Conservation (phyloP, 2,113 vertebrate species). For the Ceyx melanurus region DNA sequence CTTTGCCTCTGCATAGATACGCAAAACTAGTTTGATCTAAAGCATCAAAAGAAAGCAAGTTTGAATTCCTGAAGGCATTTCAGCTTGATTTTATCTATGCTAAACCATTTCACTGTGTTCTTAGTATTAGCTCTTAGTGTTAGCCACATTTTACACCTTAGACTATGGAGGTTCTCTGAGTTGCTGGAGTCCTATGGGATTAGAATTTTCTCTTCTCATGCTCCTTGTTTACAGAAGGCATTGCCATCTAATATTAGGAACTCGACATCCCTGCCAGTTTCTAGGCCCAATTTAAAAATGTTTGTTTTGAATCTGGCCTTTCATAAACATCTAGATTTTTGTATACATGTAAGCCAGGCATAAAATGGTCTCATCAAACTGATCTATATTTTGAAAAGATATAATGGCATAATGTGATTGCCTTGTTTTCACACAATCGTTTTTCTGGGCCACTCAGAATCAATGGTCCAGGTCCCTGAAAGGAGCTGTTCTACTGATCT, state of each 20-base stretch:
- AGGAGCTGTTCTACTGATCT: background rate
- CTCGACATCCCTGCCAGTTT: constrained; percentile 48
- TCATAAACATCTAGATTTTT: constrained; percentile 9
- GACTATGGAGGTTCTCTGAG: background rate
- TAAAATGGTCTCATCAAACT: background rate
- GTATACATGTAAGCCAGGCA: background rate
- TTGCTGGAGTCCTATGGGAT: background rate
- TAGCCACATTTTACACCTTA: background rate
- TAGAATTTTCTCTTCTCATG: constrained; percentile 57
- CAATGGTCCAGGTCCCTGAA: background rate
- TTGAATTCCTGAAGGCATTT: background rate
- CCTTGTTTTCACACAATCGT: background rate
- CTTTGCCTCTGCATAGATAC: background rate
- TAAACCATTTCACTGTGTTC: background rate
- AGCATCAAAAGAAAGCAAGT: background rate
- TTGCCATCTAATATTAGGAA: constrained; percentile 63
- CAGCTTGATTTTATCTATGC: background rate
- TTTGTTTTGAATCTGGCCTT: constrained; percentile 60
- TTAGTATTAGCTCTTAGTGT: background rate
- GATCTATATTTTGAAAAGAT: background rate
- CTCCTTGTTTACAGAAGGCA: constrained; percentile 51
- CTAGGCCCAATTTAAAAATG: constrained; percentile 33
- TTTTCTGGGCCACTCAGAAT: background rate
- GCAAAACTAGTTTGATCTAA: background rate
- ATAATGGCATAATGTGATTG: background rate